Evolutionary conservation across 2,113 vertebrate species (phyloP).

Genomic region (Odocoileus hemionus): DNA sequence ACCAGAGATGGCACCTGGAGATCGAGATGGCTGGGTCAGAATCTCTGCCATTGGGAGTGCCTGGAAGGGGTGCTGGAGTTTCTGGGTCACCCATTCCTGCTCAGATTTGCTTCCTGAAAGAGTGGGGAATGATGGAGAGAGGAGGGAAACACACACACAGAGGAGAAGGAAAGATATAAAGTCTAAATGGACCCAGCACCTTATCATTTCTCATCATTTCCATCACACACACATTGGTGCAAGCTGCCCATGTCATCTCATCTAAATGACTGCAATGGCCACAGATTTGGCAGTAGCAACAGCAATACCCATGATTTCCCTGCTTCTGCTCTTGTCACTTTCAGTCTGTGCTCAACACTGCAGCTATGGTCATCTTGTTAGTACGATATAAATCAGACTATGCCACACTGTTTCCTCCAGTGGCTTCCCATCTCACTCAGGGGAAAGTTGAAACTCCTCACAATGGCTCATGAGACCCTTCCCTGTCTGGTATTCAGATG

Average conservation of each 20-base stretch:
- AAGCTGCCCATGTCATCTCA: background rate
- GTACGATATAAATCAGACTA: background rate
- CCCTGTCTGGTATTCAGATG: background rate
- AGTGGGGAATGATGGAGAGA: background rate
- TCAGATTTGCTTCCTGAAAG: background rate
- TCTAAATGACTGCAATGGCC: background rate
- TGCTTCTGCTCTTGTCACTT: background rate
- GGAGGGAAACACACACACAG: no score
- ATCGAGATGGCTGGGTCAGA: background rate
- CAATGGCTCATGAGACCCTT: fast-evolving
- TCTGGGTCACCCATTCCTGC: background rate
- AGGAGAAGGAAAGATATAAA: background rate
- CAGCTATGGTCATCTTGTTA: background rate
- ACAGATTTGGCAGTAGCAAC: fast-evolving
- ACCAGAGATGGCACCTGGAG: background rate
- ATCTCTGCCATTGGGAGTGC: background rate
- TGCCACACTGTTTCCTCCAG: background rate
- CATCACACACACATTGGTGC: no score
- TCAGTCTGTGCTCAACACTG: background rate
- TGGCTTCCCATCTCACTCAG: background rate
- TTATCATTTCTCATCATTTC: background rate
- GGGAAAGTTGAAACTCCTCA: background rate
- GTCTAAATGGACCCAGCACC: background rate
- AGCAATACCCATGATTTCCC: background rate
- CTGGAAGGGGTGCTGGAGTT: background rate